Evolutionary conservation across 2,888 invertebrate species (phyloP).

Genomic region (Lasioglossum morio): DNA sequence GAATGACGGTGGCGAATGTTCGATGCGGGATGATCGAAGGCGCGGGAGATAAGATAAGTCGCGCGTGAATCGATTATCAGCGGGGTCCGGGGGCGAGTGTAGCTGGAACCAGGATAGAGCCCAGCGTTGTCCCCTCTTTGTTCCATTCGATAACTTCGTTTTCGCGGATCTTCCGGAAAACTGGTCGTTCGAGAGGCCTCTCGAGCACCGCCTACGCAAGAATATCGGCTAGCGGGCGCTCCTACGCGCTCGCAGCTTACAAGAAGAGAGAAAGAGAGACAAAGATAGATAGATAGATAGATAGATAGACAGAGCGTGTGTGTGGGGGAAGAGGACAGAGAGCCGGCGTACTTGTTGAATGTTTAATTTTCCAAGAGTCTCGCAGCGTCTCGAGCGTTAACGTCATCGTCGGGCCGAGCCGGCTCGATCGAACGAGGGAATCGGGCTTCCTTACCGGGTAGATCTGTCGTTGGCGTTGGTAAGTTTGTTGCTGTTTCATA

Average conservation of each 20-base stretch:
- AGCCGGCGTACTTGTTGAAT: conserved; percentile 33
- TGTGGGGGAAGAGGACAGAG: not conserved
- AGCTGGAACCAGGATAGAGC: conserved; percentile 20
- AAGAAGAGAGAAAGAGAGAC: not conserved
- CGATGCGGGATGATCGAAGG: conserved; percentile 14
- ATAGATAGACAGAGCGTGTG: not conserved
- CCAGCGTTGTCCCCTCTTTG: not conserved
- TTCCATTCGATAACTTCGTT: conserved; percentile 18
- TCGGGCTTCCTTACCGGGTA: conserved; percentile 78
- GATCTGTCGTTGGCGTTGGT: conserved; percentile 80
- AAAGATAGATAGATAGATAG: not conserved
- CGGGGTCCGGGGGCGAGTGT: not conserved
- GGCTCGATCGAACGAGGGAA: conserved; percentile 22
- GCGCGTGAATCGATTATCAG: conserved; percentile 10
- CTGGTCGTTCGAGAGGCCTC: conserved; percentile 27
- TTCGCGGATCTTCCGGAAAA: conserved; percentile 17
- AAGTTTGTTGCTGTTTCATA: conserved; percentile 90
- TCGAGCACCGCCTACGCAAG: conserved; percentile 50
- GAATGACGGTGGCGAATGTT: conserved; percentile 17
- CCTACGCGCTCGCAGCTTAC: conserved; percentile 30
- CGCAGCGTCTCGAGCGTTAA: conserved; percentile 36
- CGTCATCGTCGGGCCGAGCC: conserved; percentile 24
- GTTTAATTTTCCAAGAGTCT: conserved; percentile 22
- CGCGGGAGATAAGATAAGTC: conserved; percentile 12
- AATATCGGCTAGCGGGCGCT: conserved; percentile 42